Evolutionary conservation across 2,888 invertebrate species (phyloP).

Genomic region (Phanerotoma sp.): DNA sequence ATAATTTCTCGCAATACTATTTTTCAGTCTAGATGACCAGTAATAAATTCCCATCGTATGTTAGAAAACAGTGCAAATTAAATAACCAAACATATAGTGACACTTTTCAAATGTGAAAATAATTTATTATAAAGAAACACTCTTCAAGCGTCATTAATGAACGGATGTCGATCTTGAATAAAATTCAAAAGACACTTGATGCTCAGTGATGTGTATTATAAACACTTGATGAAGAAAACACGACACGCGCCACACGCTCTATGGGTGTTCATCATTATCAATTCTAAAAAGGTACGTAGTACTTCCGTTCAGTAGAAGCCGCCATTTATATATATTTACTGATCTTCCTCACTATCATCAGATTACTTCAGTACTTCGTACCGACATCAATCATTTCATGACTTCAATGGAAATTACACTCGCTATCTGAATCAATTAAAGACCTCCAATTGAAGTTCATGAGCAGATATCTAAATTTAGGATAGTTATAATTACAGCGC

Average conservation of each 20-base stretch:
- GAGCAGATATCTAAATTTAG: too few species aligned
- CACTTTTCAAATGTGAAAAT: neutral
- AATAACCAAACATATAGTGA: too few species aligned
- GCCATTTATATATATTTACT: neutral
- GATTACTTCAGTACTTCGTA: neutral
- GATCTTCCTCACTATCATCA: neutral
- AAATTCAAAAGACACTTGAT: neutral
- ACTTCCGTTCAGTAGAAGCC: slow-evolving; percentile 39
- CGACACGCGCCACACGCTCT: slow-evolving; percentile 31
- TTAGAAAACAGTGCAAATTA: too few species aligned
- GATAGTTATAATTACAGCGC: too few species aligned
- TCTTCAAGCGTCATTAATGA: neutral
- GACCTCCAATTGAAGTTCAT: too few species aligned
- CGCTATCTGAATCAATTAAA: neutral
- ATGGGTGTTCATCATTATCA: slow-evolving; percentile 41
- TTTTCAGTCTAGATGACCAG: too few species aligned
- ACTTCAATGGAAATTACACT: neutral
- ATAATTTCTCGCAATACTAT: too few species aligned
- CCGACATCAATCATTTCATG: slow-evolving; percentile 2
- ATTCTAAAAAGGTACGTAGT: slow-evolving; percentile 42
- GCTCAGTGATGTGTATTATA: neutral
- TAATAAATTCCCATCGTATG: too few species aligned
- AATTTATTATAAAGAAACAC: neutral
- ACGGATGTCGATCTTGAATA: neutral
- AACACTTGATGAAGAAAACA: slow-evolving; percentile 8